Base-by-base conservation (phyloP, 2,888 invertebrate species). In the Calephelis perditalis region DNA sequence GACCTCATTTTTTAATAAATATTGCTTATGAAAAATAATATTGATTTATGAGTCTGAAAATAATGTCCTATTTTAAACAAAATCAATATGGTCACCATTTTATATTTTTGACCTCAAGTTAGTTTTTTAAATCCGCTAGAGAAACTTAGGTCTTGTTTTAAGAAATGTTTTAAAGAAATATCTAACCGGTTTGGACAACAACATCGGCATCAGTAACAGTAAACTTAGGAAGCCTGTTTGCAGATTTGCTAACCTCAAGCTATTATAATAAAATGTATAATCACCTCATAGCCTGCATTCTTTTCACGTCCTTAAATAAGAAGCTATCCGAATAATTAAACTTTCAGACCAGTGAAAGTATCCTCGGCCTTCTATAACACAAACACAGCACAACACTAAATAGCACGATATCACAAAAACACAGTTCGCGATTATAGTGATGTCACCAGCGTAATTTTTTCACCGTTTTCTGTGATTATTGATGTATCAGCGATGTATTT, bases 271-370 rank as follows among this genome's bases (percentile, higher is more conserved):
- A 36, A 64, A 58, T 56, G 67, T 65, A 76, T 81, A 81, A 87
- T 86, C 86, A 86, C 74, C 70, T 69, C 65, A 68, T 68, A 67
- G 65, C 68, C 70, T 68, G 72, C 76, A 77, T 76, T 76, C 71
- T 72, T 68, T 72, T 68, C 66, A 70, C 70, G 70, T 79, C 76
- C 82, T 76, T 80, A 71, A 73, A 70, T 63, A 78, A 81, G 88
- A 86, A 85, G 83, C 79, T 75, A 70, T 82, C 88, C 89, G 88
- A 83, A 85, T 84, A 84, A 86, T 81, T 84, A 75, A 81, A 90
- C 89, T 90, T 90, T 90, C 89, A 90, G 81, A 82, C 89, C 85
- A 90, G 89, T 90, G 89, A 90, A 90, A 90, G 89, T 89, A 83
- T 82, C 82, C 82, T 87, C 86, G 88, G 89, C 67, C 69, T 76